Evolutionary conservation across 2,797 vertebrate genomes (phyloP).

Genomic region (Danio tinwini): DNA sequence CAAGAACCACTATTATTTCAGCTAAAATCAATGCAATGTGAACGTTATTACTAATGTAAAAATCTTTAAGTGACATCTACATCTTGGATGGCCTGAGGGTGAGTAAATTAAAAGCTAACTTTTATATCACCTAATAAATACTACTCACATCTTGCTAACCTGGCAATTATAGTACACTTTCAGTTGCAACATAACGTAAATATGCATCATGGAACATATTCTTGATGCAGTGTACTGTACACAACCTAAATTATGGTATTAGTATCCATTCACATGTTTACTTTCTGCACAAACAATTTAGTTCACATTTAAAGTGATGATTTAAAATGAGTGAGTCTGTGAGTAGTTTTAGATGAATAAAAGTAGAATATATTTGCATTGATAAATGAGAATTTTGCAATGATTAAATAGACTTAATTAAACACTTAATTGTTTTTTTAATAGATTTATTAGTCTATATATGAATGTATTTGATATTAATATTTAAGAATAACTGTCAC

Average conservation of each 20-base stretch:
- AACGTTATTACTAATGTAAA: too few species aligned
- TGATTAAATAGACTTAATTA: too few species aligned
- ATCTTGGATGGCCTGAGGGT: too few species aligned
- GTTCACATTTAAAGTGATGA: slow-evolving; percentile 17
- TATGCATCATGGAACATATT: too few species aligned
- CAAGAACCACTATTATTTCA: too few species aligned
- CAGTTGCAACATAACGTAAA: not conserved
- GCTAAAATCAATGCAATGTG: too few species aligned
- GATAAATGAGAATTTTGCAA: slow-evolving; percentile 9
- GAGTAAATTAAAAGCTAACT: too few species aligned
- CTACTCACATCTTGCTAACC: not conserved
- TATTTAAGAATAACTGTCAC: not conserved
- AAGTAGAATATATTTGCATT: slow-evolving; percentile 33
- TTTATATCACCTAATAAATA: not conserved
- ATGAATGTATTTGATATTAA: not conserved
- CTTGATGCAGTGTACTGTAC: not conserved
- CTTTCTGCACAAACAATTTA: not conserved
- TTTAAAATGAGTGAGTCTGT: not conserved
- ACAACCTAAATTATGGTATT: not conserved
- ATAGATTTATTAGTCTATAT: not conserved
- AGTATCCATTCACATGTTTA: not conserved
- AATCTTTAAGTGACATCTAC: too few species aligned
- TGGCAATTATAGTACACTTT: not conserved
- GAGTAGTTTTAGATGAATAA: slow-evolving; percentile 14
- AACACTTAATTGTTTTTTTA: not conserved